Evolutionary conservation across 2,113 vertebrate species (phyloP), one percentile per base, ranked within the genome.

Genomic region (Junco hyemalis): DNA sequence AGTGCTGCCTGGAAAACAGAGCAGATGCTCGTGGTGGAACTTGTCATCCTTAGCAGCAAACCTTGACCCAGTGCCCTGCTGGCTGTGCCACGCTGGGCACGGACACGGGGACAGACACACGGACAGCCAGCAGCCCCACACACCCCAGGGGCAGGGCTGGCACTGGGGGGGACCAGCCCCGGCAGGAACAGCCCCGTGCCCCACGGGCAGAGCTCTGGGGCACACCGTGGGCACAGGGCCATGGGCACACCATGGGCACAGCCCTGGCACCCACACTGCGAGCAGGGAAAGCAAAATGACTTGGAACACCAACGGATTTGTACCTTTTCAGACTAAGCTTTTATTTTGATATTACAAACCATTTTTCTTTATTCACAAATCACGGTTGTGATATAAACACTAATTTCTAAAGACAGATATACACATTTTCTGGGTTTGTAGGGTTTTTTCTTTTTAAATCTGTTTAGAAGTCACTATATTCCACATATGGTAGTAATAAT

Each of bases 341-440:
- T 98, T 98, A 98, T 98, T 98, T 98, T 98, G 97, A 98, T 98
- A 98, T 98, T 98, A 98, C 98, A 98, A 98, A 98, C 98, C 98
- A 98, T 97, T 98, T 98, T 97, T 98, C 97, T 98, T 98, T 98
- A 98, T 98, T 98, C 98, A 98, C 98, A 98, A 98, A 98, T 98
- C 98, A 98, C 97, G 97, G 97, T 97, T 97, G 98, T 98, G 98
- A 98, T 98, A 98, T 98, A 98, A 98, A 98, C 98, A 98, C 98
- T 98, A 98, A 98, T 98, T 98, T 98, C 98, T 98, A 98, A 98
- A 98, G 98, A 98, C 98, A 98, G 98, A 98, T 98, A 98, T 98
- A 98, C 98, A 98, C 97, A 97, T 98, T 98, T 97, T 98, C 97
- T 97, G 98, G 97, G 98, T 98, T 98, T 97, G 97, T 97, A 98